phyloP scores from a whole-genome alignment of 64 coral and sea anemone genomes.

The Pachyseris speciosa region DNA sequence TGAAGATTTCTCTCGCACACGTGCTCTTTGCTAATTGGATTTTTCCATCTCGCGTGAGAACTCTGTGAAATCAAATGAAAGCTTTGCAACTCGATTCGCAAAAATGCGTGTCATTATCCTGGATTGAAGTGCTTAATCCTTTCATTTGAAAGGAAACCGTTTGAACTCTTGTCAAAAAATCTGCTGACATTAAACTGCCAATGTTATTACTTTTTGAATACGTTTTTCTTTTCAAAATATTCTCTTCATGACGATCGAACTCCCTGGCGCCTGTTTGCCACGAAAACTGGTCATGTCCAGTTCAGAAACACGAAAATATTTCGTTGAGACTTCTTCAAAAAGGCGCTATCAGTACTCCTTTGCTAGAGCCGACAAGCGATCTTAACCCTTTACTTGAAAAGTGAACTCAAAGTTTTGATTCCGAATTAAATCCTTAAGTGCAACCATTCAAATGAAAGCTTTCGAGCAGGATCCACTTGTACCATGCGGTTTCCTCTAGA shows the following conservation, averaged over 20 bases:
- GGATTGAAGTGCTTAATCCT: not conserved
- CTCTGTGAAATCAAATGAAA: not conserved
- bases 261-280: not conserved
- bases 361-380: not conserved
- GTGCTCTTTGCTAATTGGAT: not conserved
- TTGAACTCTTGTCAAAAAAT: not conserved
- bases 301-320: not conserved
- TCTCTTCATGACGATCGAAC: too few species aligned
- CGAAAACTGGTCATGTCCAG: not conserved
- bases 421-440: too few species aligned
- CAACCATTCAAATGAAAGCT: too few species aligned
- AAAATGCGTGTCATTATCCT: not conserved
- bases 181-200: not conserved
- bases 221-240: too few species aligned
- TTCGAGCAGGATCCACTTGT: not conserved
- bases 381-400: not conserved
- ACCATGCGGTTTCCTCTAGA: not conserved
- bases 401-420: not conserved
- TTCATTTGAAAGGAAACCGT: slow-evolving; percentile 14
- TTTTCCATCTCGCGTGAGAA: not conserved
- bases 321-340: not conserved
- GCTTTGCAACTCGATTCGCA: slow-evolving; percentile 5
- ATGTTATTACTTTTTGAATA: not conserved
- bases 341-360: too few species aligned
- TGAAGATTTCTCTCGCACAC: not conserved